phyloP scores from a whole-genome alignment of 2,113 vertebrate species.

The Pandion haliaetus region DNA sequence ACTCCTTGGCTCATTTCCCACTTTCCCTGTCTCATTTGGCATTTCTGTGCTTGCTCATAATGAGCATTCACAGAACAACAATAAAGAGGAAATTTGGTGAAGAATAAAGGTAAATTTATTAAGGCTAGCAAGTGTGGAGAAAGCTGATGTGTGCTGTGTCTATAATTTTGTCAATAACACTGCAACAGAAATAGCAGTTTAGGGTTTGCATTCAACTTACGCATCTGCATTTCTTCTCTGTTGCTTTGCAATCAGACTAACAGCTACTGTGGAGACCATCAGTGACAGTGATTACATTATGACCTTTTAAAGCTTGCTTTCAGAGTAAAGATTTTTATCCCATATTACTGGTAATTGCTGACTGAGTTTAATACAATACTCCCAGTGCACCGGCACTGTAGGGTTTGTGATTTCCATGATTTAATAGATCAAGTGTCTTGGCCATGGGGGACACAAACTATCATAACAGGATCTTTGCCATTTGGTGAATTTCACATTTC shows the following conservation, averaged over 20 bases:
- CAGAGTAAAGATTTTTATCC: conserved; percentile 86
- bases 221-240: conserved; percentile 13
- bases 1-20: background rate
- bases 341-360: conserved; percentile 88
- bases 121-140: background rate
- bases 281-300: conserved; percentile 61
- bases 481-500: conserved; percentile 10
- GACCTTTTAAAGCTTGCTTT: conserved; percentile 80
- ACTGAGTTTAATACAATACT: conserved; percentile 85
- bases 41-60: background rate
- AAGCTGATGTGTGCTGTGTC: background rate
- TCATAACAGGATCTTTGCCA: conserved; percentile 43
- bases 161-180: background rate
- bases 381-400: conserved; percentile 73
- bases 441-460: background rate
- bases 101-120: conserved; percentile 47
- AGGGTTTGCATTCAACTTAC: conserved; percentile 14
- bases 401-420: conserved; percentile 62
- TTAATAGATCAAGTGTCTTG: conserved; percentile 50
- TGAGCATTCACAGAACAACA: background rate
- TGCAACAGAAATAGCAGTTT: background rate
- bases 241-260: conserved; percentile 10
- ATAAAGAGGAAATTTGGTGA: conserved; percentile 33
- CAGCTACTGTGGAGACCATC: conserved; percentile 12
- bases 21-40: background rate